Percentiles rank a stretch among this genome's conserved stretches.
Conservation (phyloP, 2,888 invertebrate genomes). For the Pheosia tremula region DNA sequence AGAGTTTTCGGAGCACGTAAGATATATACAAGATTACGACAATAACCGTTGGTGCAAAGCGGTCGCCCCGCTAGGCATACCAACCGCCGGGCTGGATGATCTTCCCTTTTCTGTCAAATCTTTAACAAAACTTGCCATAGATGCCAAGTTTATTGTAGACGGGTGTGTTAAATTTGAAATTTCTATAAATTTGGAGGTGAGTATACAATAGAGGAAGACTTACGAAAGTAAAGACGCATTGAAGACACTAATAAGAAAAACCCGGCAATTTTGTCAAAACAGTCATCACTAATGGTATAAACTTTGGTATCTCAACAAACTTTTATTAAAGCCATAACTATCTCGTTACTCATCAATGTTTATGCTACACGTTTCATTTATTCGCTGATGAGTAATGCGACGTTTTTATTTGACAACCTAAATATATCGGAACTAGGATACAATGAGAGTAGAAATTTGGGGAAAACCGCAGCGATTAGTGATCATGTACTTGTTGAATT, state of each 20-base stretch:
- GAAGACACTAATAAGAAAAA: background rate
- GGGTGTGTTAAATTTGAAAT: too few relatives aligned
- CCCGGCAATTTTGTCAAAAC: background rate
- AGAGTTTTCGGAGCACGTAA: too few relatives aligned
- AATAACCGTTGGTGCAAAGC: too few relatives aligned
- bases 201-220: too few relatives aligned
- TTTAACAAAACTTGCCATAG: too few relatives aligned
- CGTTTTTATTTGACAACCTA: conserved; percentile 32
- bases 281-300: background rate
- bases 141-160: too few relatives aligned
- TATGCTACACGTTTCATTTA: conserved; percentile 33
- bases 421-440: conserved; percentile 41
- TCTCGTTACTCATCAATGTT: conserved; percentile 32
- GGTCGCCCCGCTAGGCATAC: too few relatives aligned
- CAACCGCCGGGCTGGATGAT: too few relatives aligned
- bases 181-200: too few relatives aligned
- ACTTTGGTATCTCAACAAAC: conserved; percentile 5
- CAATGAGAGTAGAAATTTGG: conserved; percentile 40
- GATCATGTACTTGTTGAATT: conserved; percentile 11
- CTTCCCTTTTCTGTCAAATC: too few relatives aligned
- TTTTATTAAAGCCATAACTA: conserved; percentile 15
- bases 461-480: conserved; percentile 25
- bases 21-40: too few relatives aligned
- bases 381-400: conserved; percentile 43
- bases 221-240: background rate